Evolutionary conservation across 2,797 vertebrate species (phyloP).

Genomic region (Oophaga sylvatica): DNA sequence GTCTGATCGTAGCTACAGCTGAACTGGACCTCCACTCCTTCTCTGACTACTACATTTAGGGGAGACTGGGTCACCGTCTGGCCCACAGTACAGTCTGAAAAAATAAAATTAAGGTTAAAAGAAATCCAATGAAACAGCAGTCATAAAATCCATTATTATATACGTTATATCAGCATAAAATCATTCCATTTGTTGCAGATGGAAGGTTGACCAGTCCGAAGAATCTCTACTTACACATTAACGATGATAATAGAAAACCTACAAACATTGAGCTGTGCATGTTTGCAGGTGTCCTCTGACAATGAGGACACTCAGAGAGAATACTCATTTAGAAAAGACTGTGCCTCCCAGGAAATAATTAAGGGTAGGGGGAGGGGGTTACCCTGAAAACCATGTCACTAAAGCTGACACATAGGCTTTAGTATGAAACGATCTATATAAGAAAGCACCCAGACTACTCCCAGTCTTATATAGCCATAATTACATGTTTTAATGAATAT

Average conservation of each 20-base stretch:
- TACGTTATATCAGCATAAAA: too few relatives aligned
- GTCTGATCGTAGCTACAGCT: slow-evolving; percentile 44
- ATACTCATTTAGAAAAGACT: not conserved
- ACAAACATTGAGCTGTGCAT: not conserved
- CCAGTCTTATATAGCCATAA: not conserved
- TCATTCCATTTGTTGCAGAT: too few relatives aligned
- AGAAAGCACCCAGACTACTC: not conserved
- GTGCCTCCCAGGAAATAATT: not conserved
- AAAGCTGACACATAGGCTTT: not conserved
- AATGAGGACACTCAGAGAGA: not conserved
- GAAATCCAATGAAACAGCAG: not conserved
- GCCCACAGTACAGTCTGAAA: not conserved
- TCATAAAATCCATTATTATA: not conserved
- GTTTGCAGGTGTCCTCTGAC: not conserved
- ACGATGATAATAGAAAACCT: not conserved
- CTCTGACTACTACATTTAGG: not conserved
- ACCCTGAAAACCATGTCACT: not conserved
- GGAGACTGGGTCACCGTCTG: slow-evolving; percentile 32
- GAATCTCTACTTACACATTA: slow-evolving; percentile 33
- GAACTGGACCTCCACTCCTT: slow-evolving; percentile 17
- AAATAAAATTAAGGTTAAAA: not conserved
- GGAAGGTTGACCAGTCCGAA: not conserved
- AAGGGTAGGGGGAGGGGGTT: not conserved
- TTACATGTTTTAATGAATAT: too few relatives aligned
- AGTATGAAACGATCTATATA: not conserved